phyloP scores from a whole-genome alignment of 2,113 vertebrate genomes.

The Pavo muticus region DNA sequence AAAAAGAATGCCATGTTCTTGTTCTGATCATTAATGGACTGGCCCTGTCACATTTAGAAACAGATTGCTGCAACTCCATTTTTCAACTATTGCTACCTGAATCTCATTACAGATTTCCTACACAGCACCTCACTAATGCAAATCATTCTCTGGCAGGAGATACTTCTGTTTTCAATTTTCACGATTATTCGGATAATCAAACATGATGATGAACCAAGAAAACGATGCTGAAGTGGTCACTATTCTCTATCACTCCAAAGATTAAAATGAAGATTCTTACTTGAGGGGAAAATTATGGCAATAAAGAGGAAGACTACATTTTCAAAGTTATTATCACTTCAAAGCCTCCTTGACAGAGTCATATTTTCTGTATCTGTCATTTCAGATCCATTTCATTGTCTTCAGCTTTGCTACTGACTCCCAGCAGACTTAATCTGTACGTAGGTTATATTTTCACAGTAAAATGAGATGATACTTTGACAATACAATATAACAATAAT shows the following conservation, averaged over 20 bases:
- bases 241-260: not conserved
- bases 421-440: not conserved
- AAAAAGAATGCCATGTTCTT: not conserved
- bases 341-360: not conserved
- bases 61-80: not conserved
- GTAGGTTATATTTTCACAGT: not conserved
- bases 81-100: slow-evolving; percentile 3
- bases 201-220: not conserved
- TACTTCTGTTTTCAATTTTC: not conserved
- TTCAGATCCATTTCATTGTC: not conserved
- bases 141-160: not conserved
- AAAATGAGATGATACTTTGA: not conserved
- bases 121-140: not conserved
- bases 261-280: not conserved
- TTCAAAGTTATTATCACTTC: not conserved
- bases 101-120: not conserved
- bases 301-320: not conserved
- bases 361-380: not conserved
- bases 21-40: not conserved
- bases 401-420: not conserved
- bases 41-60: not conserved
- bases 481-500: not conserved
- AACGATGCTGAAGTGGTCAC: not conserved
- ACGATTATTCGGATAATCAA: not conserved
- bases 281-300: not conserved